Percentiles rank a stretch among this genome's conserved stretches.
phyloP scores from a whole-genome alignment of 2,113 vertebrate species.

The Dicerorhinus sumatrensis region DNA sequence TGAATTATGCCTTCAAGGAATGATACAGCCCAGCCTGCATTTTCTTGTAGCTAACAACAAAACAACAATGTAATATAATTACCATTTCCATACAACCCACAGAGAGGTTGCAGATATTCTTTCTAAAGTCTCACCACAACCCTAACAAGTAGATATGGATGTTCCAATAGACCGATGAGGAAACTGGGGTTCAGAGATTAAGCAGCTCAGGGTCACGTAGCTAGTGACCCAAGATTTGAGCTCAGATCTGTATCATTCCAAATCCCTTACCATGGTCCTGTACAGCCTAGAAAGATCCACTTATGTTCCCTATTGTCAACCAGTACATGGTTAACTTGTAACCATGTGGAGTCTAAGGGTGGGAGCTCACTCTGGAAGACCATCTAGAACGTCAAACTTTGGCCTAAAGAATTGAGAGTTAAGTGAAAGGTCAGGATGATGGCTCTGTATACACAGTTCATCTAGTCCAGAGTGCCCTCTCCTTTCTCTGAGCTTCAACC shows the following conservation, averaged over 20 bases:
- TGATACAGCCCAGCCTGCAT: background rate
- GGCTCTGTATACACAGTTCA: background rate
- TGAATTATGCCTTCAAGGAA: background rate
- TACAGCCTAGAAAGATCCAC: background rate
- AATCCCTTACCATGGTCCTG: background rate
- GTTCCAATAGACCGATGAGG: background rate
- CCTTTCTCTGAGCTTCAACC: background rate
- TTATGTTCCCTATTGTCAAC: background rate
- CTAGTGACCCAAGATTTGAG: background rate
- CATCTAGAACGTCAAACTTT: background rate
- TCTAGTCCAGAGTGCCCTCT: background rate
- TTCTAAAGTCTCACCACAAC: background rate
- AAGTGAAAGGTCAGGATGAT: background rate
- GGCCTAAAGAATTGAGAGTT: background rate
- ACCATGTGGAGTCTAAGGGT: background rate
- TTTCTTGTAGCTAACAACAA: background rate
- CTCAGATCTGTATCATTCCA: background rate
- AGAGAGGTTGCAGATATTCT: background rate
- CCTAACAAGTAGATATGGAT: background rate
- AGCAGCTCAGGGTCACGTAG: background rate
- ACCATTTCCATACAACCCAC: background rate
- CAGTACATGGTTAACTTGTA: background rate
- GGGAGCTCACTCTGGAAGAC: background rate
- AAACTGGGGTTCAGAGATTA: background rate
- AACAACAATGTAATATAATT: background rate